Conservation (phyloP, 2,888 invertebrate genomes). For the Nycteola revayana region DNA sequence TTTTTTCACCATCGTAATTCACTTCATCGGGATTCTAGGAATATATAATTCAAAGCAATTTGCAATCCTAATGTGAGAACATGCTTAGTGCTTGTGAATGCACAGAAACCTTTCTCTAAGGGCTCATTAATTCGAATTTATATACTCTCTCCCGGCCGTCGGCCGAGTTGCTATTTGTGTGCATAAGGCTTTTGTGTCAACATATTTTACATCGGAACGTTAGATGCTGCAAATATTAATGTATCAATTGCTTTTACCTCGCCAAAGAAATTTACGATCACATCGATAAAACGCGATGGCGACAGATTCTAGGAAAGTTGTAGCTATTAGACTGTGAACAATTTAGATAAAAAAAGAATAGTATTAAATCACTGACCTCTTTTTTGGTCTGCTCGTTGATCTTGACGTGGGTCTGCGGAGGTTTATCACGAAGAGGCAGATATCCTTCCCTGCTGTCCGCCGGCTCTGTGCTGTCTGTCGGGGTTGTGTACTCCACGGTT, state of each 20-base stretch:
- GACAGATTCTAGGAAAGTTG: conserved; percentile 56
- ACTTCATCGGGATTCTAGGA: conserved; percentile 52
- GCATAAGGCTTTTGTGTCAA: conserved; percentile 37
- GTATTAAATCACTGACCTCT: conserved; percentile 77
- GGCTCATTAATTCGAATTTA: conserved; percentile 61
- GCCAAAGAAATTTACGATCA: conserved; percentile 50
- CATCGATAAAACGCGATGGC: conserved; percentile 47
- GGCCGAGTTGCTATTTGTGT: conserved; percentile 33
- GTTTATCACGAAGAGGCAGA: conserved; percentile 73
- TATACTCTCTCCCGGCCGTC: conserved; percentile 38
- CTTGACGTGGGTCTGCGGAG: conserved; percentile 74
- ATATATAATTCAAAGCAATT: conserved; percentile 65
- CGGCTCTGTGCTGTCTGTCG: conserved; percentile 64
- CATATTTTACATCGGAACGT: conserved; percentile 36
- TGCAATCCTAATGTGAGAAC: conserved; percentile 69
- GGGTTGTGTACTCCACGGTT: conserved; percentile 58
- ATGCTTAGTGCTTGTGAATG: conserved; percentile 43
- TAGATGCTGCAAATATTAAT: conserved; percentile 37
- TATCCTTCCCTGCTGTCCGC: conserved; percentile 77
- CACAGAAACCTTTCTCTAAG: conserved; percentile 57
- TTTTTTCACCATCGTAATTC: conserved; percentile 46
- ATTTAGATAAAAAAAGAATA: conserved; percentile 54
- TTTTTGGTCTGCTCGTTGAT: conserved; percentile 80
- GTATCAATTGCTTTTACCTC: conserved; percentile 41
- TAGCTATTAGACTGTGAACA: conserved; percentile 70